Evolutionary conservation across 2,113 vertebrate genomes (phyloP), one percentile per base, ranked within the genome.

Genomic region (Heloderma charlesbogerti): DNA sequence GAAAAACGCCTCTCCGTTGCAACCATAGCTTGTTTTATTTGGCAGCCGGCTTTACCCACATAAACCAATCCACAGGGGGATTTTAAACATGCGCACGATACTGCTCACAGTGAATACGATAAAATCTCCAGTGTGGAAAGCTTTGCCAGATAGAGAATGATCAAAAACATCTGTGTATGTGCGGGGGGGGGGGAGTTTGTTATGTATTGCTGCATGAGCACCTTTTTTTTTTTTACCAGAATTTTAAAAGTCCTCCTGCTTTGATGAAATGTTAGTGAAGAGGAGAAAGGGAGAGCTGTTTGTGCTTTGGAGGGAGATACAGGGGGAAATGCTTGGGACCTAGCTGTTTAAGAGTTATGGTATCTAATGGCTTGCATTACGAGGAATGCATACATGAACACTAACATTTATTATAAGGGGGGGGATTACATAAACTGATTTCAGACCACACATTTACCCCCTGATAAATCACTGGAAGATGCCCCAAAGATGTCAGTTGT

Each of bases 1-100:
- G 91, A 85, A 89, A 57, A 84, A 84, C 16, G 18, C 72, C 48
- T 92, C 87, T 88, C 81, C 12, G n/a, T 84, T 79, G 84, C 82
- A 92, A 75, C 82, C 82, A 88, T 79, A 43, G 81, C 22, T 89
- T 92, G 66, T 85, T 92, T 92, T 84, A 89, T 88, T 92, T 92
- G 91, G 87, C 87, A 85, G 72, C 48, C 40, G 27, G 20, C 74
- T 89, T 78, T 85, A 85, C 87, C 81, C 88, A 89, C 91, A 92
- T 89, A 88, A 92, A 92, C 57, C 45, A 85, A 80, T 48, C 60
- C 87, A 92, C 45, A 79, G 87, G 87, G 60, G 74, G 45, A 79
- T 92, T 89, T 88, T 69, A 92, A 22, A 79, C 87, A 84, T 85
- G 60, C 37, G n/a, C 63, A 84, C 8, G 43, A 88, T 71, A 88